A percentile compares a stretch with the other conserved stretches of the same genome.
These are phyloP conservation scores for Epinephelus cyanopodus DNA, from an alignment of 2,113 vertebrate genomes.

Conservation along the genomic window DNA sequence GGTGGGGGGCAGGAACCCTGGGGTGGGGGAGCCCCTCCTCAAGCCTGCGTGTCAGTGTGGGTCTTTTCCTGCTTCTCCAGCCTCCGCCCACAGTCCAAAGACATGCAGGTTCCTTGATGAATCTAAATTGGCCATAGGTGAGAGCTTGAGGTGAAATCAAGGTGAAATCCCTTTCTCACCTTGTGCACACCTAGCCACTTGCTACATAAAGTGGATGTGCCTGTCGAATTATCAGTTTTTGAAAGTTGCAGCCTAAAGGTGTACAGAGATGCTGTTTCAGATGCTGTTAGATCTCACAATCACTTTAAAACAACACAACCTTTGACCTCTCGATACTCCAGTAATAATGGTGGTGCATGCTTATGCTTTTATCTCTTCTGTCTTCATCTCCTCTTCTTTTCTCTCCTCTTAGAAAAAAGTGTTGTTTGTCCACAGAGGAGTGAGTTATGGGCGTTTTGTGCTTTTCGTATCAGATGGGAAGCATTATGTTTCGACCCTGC, in stretches of 20 bases:
- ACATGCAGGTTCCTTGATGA: too few species aligned
- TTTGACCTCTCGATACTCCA: background rate
- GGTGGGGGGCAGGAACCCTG: too few species aligned
- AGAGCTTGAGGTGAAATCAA: too few species aligned
- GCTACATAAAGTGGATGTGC: background rate
- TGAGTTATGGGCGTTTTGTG: constrained; percentile 88
- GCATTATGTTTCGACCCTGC: constrained; percentile 86
- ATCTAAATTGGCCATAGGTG: too few species aligned
- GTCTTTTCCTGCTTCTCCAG: too few species aligned
- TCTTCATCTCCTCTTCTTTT: background rate
- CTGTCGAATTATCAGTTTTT: background rate
- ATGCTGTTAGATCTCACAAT: too few species aligned
- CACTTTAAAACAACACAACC: background rate
- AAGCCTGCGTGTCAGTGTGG: too few species aligned
- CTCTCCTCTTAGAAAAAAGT: constrained; percentile 81
- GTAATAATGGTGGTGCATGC: background rate
- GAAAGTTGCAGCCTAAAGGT: background rate
- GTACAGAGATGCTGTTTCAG: background rate
- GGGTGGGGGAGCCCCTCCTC: too few species aligned
- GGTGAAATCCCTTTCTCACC: background rate
- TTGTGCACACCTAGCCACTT: background rate
- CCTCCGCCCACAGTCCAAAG: too few species aligned
- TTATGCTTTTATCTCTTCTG: background rate
- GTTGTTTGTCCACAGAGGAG: constrained; percentile 88
- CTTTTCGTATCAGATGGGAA: constrained; percentile 92